Evolutionary conservation across 2,888 invertebrate genomes (phyloP), one percentile per base, ranked within the genome.

Genomic region (Nebria brevicollis): DNA sequence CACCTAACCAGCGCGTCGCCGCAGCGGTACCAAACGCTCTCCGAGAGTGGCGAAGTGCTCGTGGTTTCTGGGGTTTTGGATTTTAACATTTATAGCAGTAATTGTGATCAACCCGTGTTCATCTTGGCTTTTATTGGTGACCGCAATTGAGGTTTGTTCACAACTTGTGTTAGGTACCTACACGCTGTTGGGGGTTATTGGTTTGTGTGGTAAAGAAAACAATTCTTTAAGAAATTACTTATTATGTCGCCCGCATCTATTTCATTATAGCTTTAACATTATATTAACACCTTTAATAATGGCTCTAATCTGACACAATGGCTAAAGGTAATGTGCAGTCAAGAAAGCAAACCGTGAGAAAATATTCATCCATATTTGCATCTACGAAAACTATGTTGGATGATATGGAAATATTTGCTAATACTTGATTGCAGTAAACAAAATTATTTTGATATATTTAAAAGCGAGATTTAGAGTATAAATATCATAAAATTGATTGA

Each of bases 1-100:
- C 54, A 54, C 54, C 54, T 54, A 54, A 54, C 66, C 68, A 43
- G 25, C 26, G 72, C 34, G 34, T 10, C 25, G 66, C 64, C 26
- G 34, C 64, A 72, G 73, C 75, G 75, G 68, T 68, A 43, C 74
- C 73, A 41, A 66, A 68, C 72, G 54, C 77, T 42, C 54, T 13
- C 8, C 54, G 54, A 11, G 54, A 54, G 4, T 54, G 54, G 54
- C 8, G 54, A 54, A 8, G 54, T 54, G 54, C 26, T 41, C 76
- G 81, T 66, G 81, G 81, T 81, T 81, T 78, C 77, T 76, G 77
- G 81, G 72, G 76, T 76, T 81, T 78, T 73, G 66, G 77, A 73
- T 72, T 77, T 73, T 72, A 42, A 72, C 76, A 74, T 73, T 72
- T 43, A 66, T 70, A 74, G 76, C 42, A 70, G 54, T 73, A 68